Evolutionary conservation across 53 echinoderm and acorn worm species (phyloP).

Genomic region (Antedon mediterranea): DNA sequence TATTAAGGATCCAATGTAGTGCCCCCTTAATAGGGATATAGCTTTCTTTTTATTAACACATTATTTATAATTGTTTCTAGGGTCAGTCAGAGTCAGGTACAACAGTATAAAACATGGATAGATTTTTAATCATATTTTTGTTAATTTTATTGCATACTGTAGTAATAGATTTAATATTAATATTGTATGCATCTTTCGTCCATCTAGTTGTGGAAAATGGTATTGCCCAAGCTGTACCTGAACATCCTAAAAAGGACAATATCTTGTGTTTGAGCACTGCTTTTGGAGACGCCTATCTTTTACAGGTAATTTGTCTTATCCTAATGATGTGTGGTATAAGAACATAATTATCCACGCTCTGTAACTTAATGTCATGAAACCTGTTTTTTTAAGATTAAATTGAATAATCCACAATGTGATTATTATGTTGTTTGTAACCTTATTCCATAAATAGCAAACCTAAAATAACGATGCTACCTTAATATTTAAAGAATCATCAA

Average conservation of each 20-base stretch:
- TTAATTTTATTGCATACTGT: not conserved
- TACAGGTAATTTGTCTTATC: constrained; percentile 33
- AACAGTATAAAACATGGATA: not conserved
- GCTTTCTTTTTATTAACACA: too few species aligned
- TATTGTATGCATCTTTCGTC: not conserved
- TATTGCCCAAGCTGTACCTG: constrained; percentile 80
- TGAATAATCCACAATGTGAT: not conserved
- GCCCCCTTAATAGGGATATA: too few species aligned
- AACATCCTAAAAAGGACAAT: constrained; percentile 85
- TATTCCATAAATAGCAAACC: not conserved
- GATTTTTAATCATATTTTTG: not conserved
- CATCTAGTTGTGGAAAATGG: constrained; percentile 86
- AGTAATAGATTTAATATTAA: not conserved
- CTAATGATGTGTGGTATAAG: not conserved
- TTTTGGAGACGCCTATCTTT: constrained; percentile 78
- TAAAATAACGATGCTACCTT: too few species aligned
- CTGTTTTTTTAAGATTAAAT: not conserved
- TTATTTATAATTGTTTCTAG: too few species aligned
- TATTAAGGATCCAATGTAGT: too few species aligned
- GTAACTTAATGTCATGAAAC: not conserved
- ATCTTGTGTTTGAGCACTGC: constrained; percentile 95
- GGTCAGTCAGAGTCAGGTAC: too few species aligned
- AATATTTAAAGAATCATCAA: too few species aligned
- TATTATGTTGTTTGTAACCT: not conserved
- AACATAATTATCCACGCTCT: not conserved